Percentiles rank a stretch among this genome's conserved stretches.
Conservation (phyloP, 2,888 invertebrate genomes). For the Tromatobia lineatoria region DNA sequence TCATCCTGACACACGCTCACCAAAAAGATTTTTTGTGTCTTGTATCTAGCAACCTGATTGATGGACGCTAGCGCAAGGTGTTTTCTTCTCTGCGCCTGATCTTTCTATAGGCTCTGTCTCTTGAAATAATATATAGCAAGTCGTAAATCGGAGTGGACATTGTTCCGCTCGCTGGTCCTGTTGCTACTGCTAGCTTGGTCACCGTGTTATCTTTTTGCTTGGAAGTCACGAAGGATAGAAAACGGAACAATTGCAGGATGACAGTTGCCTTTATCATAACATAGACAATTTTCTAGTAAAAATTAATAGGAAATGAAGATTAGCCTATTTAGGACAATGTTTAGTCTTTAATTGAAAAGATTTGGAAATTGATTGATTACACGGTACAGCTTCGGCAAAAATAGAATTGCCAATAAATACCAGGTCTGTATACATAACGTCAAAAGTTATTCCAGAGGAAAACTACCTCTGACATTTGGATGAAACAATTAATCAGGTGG, state of each 20-base stretch:
- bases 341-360: background rate
- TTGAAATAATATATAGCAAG: conserved; percentile 55
- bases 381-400: background rate
- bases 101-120: conserved; percentile 40
- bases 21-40: conserved; percentile 49
- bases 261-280: background rate
- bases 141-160: conserved; percentile 60
- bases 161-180: conserved; percentile 28
- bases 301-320: background rate
- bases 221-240: conserved; percentile 8
- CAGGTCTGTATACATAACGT: too few relatives aligned
- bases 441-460: conserved; percentile 26
- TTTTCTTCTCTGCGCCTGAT: conserved; percentile 55
- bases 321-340: too few relatives aligned
- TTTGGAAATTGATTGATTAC: background rate
- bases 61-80: conserved; percentile 68
- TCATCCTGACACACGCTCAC: conserved; percentile 33
- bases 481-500: conserved; percentile 47
- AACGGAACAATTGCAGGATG: conserved; percentile 20
- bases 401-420: background rate
- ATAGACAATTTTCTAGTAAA: background rate
- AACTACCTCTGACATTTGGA: conserved; percentile 1
- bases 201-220: conserved; percentile 39
- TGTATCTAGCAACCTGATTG: conserved; percentile 66
- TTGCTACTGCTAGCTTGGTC: conserved; percentile 39